Evolutionary conservation across 2,113 vertebrate species (phyloP).

Genomic region (Neolamprologus hecqui): DNA sequence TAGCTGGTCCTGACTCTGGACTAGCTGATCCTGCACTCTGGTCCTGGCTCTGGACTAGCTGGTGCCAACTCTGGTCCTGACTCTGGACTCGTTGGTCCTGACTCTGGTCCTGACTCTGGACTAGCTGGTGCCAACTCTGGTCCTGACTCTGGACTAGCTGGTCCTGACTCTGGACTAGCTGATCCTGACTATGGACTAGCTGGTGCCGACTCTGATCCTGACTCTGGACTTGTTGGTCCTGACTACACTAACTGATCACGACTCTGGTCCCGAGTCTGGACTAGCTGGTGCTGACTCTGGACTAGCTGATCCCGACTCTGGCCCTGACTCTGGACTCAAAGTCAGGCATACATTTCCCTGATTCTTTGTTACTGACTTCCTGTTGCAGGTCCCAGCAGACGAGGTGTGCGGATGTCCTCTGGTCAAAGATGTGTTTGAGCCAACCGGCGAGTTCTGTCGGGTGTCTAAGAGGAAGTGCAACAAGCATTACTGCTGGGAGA

Average conservation of each 20-base stretch:
- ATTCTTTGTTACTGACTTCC: rapidly evolving
- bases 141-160: no score
- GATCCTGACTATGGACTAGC: no score
- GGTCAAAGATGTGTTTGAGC: constrained; percentile 82
- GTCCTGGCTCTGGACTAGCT: no score
- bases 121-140: no score
- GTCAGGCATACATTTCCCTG: neutral
- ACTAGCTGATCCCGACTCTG: rapidly evolving
- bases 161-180: no score
- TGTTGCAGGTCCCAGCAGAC: constrained; percentile 75
- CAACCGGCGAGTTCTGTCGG: constrained; percentile 83
- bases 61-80: no score
- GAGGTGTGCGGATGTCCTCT: constrained; percentile 89
- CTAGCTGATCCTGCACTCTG: no score
- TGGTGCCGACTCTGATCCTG: neutral
- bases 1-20: no score
- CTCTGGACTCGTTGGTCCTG: no score
- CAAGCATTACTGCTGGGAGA: constrained; percentile 91
- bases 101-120: no score
- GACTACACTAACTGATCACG: no score
- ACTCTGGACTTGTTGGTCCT: neutral
- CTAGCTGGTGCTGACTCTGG: neutral
- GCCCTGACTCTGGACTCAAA: neutral
- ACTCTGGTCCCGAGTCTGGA: neutral
- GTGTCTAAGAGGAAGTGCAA: constrained; percentile 86